Conservation (phyloP, 2,888 invertebrate species). For the Schrankia costaestrigalis region DNA sequence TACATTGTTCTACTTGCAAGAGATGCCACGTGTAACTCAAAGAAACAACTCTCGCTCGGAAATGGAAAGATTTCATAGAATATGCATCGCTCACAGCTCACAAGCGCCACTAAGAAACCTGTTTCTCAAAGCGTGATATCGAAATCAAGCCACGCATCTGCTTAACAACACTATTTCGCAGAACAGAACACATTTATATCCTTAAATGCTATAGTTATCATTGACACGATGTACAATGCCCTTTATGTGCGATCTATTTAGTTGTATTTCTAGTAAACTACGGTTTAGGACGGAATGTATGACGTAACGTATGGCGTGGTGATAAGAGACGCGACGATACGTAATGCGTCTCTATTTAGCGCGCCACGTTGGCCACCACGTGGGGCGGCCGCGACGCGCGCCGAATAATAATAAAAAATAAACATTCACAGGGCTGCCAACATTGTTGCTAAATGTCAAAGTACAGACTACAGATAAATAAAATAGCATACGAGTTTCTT, state of each 20-base stretch:
- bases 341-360: slow-evolving; percentile 32
- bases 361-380: slow-evolving; percentile 33
- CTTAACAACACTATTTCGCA: slow-evolving; percentile 4
- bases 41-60: no score
- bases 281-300: slow-evolving; percentile 19
- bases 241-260: no score
- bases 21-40: slow-evolving; percentile 1
- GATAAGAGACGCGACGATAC: slow-evolving; percentile 27
- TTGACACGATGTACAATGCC: no score
- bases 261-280: no score
- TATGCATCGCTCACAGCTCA: slow-evolving; percentile 10
- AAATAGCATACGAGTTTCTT: no score
- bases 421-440: slow-evolving; percentile 34
- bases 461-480: no score
- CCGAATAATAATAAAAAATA: slow-evolving; percentile 39
- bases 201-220: no score
- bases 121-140: slow-evolving; percentile 6
- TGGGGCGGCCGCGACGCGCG: slow-evolving; percentile 30
- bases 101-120: slow-evolving; percentile 12
- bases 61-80: not conserved
- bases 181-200: slow-evolving; percentile 12
- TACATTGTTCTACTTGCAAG: not conserved
- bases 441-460: slow-evolving; percentile 10
- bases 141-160: not conserved
- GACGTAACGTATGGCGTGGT: slow-evolving; percentile 27